Evolutionary conservation across 2,113 vertebrate species (phyloP).

Genomic region (Gasterosteus aculeatus): DNA sequence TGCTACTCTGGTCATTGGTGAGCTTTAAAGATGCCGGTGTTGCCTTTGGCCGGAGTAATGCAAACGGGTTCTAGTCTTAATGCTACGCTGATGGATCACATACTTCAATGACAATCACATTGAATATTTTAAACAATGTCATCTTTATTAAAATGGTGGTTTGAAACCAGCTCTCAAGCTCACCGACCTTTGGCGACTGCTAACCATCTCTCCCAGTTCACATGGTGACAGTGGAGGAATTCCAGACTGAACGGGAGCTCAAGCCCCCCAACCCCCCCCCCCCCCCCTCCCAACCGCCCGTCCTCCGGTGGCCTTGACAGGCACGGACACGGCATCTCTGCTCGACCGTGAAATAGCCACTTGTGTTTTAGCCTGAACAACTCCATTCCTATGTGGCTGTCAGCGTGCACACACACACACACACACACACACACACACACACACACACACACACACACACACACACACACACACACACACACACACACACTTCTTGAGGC

Average conservation of each 20-base stretch:
- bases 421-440: slow-evolving; percentile 15
- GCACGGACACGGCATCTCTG: slow-evolving; percentile 63
- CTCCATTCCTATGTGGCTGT: slow-evolving; percentile 67
- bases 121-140: not conserved
- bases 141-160: not conserved
- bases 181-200: not conserved
- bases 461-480: slow-evolving; percentile 18
- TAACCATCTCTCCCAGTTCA: slow-evolving; percentile 24
- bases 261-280: not conserved
- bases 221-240: slow-evolving; percentile 28
- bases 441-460: slow-evolving; percentile 13
- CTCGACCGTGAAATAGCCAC: slow-evolving; percentile 75
- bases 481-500: slow-evolving; percentile 16
- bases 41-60: not conserved
- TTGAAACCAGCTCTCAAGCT: not conserved
- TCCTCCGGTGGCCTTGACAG: slow-evolving; percentile 55
- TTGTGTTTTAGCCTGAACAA: slow-evolving; percentile 70
- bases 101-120: not conserved
- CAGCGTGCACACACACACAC: not conserved
- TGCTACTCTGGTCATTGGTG: not conserved
- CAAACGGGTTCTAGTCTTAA: not conserved
- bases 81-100: not conserved
- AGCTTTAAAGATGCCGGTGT: not conserved
- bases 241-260: slow-evolving; percentile 24
- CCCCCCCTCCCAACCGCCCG: not conserved